Evolutionary conservation across 2,797 vertebrate species (phyloP), one percentile per base, ranked within the genome.

Genomic region (Chiloscyllium punctatum): DNA sequence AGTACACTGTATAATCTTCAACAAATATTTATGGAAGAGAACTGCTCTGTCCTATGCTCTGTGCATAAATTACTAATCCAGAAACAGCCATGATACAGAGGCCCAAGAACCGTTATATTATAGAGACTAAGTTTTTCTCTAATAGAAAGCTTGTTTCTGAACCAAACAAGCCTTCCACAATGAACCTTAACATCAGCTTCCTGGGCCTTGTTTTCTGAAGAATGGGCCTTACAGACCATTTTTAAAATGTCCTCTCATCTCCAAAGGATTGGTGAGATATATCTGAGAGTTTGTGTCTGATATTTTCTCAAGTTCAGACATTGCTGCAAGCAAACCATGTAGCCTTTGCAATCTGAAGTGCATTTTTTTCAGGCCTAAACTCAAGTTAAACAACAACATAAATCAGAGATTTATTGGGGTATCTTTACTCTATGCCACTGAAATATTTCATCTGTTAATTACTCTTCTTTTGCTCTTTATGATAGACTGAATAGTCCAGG

Each of bases 1-100:
- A 92, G 69, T 92, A 92, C 90, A 69, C 90, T 92, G 90, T 69
- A 69, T 92, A 92, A 92, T 92, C 90, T 92, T 92, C 69, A 92
- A 69, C 90, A 69, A 92, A 92, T 42, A 69, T 92, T 92, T 92
- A 92, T 92, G 90, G 62, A 92, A 92, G 62, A 25, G 90, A 68
- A 92, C 90, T 42, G 62, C n/a, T 92, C 66, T 90, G 51, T 62
- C 30, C 51, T 1, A 53, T 15, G 16, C 88, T 68, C 15, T 4
- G n/a, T 92, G 33, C 66, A 91, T 57, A 91, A 91, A 91, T 91
- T 91, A n/a, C 2, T 69, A 92, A 92, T 92, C 62, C 62, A 37
- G 42, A 37, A 69, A 25, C 57, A 37, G 53, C 90, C 37, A 25
- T 13, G 25, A 92, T 92, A 69, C n/a, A 0, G n/a, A 92, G n/a